Evolutionary conservation across 2,888 invertebrate genomes (phyloP), one percentile per base, ranked within the genome.

Genomic region (Napeogenes inachia): DNA sequence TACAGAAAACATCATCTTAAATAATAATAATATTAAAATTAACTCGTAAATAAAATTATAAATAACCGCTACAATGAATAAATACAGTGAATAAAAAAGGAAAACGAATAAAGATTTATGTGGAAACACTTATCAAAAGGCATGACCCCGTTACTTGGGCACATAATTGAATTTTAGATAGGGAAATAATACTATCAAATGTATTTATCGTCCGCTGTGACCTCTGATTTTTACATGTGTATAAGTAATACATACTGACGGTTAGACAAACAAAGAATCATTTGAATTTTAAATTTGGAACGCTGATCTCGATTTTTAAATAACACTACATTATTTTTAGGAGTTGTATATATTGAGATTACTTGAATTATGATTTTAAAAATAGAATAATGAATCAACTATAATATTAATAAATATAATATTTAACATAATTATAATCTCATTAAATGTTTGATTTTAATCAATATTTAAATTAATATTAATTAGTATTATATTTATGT

Each of bases 81-180:
- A 50, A 62, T 59, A 55, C 60, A 38, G 55, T 35, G 32, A 13
- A 8, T 32, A 35, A 45, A 32, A 56, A 58, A 62, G 56, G 30
- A 61, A 57, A 59, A 45, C 13, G 56, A 77, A 80, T 76, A 79
- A 74, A 80, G 74, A 80, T 78, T 80, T 77, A 84, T 84, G 78
- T 79, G 82, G 78, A 84, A 80, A 73, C 71, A 76, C 79, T 77
- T 78, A 84, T 83, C 75, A 79, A 83, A 82, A 82, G 78, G 78
- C 77, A 80, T 71, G 87, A 88, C 89, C 89, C 89, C 89, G 88
- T 88, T 89, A 87, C 80, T 84, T 75, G 78, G 77, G 76, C 76
- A 75, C 73, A 74, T 73, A 76, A 85, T 89, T 87, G 87, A 89
- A 89, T 83, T 89, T 86, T 80, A 88, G 79, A 89, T 89, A 74